Evolutionary conservation across 2,797 vertebrate species (phyloP).

Genomic region (Tarsius wallacei): DNA sequence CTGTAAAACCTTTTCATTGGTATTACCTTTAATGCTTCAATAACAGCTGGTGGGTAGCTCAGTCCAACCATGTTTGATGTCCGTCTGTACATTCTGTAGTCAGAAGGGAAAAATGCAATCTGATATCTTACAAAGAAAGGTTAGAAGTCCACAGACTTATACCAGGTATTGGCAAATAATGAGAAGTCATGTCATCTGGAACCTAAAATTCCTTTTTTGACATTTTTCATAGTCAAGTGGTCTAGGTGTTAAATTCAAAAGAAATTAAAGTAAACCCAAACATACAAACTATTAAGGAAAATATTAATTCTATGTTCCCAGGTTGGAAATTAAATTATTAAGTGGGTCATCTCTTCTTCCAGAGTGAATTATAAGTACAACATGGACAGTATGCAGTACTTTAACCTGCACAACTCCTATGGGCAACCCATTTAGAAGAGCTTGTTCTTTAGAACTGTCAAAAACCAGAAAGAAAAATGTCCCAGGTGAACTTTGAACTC

Average conservation of each 20-base stretch:
- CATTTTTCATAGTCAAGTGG: constrained; percentile 4
- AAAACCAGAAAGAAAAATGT: constrained; percentile 9
- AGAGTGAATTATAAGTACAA: background rate
- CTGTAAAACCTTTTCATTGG: background rate
- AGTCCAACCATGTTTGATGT: constrained; percentile 97
- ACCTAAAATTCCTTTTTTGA: background rate
- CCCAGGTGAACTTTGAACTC: background rate
- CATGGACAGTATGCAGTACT: background rate
- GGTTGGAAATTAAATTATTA: constrained; percentile 39
- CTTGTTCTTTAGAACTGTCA: background rate
- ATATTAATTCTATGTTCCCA: background rate
- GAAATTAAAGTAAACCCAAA: constrained; percentile 54
- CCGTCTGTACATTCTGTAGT: constrained; percentile 96
- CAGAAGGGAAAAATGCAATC: constrained; percentile 81
- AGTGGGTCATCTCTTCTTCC: background rate
- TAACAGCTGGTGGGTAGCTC: constrained; percentile 96
- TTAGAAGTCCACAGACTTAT: background rate
- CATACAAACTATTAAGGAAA: background rate
- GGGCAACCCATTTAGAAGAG: background rate
- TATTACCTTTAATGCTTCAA: constrained; percentile 96
- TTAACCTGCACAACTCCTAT: background rate
- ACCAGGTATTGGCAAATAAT: background rate
- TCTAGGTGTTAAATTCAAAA: background rate
- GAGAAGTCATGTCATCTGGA: background rate
- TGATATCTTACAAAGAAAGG: background rate